Evolutionary conservation across 1,140 invertebrate species (phyloP).

Genomic region (Zaprionus kolodkinae): DNA sequence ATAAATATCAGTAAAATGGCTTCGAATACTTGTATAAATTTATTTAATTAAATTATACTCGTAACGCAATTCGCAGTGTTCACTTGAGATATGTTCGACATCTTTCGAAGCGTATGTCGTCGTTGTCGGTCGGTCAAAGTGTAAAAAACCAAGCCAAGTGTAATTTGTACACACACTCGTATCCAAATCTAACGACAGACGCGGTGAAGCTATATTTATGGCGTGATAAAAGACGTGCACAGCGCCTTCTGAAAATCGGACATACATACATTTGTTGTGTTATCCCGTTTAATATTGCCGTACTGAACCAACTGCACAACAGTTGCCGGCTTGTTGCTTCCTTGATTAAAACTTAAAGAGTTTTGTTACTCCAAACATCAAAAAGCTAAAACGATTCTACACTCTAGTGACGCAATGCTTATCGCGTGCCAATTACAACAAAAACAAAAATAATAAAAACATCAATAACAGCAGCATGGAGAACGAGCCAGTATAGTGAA

Average conservation of each 20-base stretch:
- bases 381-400: conserved; percentile 1
- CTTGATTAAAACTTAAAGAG: conserved; percentile 9
- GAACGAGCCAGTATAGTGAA: conserved; percentile 7
- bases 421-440: conserved; percentile 27
- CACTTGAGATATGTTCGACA: conserved; percentile 2
- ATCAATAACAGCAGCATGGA: background rate
- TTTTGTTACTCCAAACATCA: background rate
- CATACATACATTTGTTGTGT: conserved; percentile 14
- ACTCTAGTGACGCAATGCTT: conserved; percentile 15
- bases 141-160: conserved; percentile 31
- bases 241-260: background rate
- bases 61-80: background rate
- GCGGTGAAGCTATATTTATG: conserved; percentile 15
- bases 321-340: conserved; percentile 42
- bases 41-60: background rate
- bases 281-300: background rate
- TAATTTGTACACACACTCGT: conserved; percentile 30
- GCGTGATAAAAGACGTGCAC: conserved; percentile 15
- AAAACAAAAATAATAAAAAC: conserved; percentile 6
- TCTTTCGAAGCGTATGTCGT: background rate
- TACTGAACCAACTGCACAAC: background rate
- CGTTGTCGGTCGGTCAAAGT: conserved; percentile 14
- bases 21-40: conserved; percentile 3
- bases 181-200: conserved; percentile 22
- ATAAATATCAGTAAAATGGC: conserved; percentile 43